A percentile compares a stretch with the other conserved stretches of the same genome.
phyloP scores from a whole-genome alignment of 2,113 vertebrate genomes.

The Cathartes aura region DNA sequence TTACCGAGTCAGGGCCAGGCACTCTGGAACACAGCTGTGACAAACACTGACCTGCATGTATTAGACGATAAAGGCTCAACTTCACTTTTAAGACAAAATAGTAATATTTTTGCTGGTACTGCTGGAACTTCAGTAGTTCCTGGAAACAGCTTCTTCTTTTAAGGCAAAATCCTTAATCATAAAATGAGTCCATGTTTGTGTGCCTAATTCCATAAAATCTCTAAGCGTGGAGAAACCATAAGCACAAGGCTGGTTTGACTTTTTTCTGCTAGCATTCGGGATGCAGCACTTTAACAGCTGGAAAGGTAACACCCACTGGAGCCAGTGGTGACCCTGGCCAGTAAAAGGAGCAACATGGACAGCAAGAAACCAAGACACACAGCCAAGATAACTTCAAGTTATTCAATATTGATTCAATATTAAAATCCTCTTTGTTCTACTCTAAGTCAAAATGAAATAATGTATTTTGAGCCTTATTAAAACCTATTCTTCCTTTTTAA shows the following conservation, averaged over 20 bases:
- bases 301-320: not conserved
- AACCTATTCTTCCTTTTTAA: slow-evolving; percentile 11
- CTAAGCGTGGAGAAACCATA: not conserved
- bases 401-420: not conserved
- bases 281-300: not conserved
- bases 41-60: not conserved
- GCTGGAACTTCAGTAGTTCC: not conserved
- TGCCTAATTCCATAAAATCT: not conserved
- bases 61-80: not conserved
- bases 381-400: not conserved
- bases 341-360: not conserved
- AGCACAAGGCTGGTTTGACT: not conserved
- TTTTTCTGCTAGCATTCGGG: not conserved
- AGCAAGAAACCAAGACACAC: not conserved
- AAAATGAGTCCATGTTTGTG: not conserved
- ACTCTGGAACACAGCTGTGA: not conserved
- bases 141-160: not conserved
- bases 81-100: not conserved
- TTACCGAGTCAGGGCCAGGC: not conserved
- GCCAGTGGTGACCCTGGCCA: not conserved
- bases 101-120: not conserved
- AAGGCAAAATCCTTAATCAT: not conserved
- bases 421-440: not conserved
- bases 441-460: not conserved
- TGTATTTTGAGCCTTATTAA: slow-evolving; percentile 23